phyloP scores from a whole-genome alignment of 2,797 vertebrate genomes.

The Pelochelys cantorii region DNA sequence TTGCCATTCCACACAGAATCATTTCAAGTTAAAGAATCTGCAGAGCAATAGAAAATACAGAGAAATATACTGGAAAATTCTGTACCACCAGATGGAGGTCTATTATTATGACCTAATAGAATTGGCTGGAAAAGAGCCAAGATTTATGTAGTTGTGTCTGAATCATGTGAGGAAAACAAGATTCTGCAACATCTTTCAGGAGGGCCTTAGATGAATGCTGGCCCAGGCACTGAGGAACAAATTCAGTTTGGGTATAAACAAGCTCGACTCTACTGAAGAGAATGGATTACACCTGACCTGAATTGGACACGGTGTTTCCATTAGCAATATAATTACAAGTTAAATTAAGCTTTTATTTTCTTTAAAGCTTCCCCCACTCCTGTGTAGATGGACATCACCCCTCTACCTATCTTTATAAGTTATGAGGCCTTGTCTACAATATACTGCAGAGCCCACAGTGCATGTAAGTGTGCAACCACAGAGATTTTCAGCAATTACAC shows the following conservation, averaged over 20 bases:
- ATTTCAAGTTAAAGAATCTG: background rate
- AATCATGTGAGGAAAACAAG: background rate
- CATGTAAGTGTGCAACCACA: too few relatives aligned
- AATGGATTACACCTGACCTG: background rate
- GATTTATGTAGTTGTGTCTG: background rate
- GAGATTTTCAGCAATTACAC: too few relatives aligned
- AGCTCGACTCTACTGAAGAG: background rate
- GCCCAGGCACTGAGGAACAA: background rate
- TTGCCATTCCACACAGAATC: background rate
- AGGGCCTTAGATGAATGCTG: background rate
- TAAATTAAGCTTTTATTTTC: background rate
- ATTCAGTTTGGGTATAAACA: background rate
- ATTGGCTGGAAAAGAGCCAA: background rate
- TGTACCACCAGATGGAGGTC: background rate
- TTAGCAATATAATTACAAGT: background rate
- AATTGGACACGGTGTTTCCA: background rate
- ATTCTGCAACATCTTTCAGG: constrained; percentile 8
- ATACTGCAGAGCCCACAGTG: too few relatives aligned
- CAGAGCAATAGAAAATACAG: background rate
- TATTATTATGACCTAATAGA: background rate
- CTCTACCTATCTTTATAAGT: background rate
- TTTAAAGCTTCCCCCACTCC: background rate
- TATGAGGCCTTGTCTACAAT: background rate
- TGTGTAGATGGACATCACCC: background rate
- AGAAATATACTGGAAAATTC: background rate